Evolutionary conservation across 2,113 vertebrate genomes (phyloP).

Genomic region (Mungos mungo): DNA sequence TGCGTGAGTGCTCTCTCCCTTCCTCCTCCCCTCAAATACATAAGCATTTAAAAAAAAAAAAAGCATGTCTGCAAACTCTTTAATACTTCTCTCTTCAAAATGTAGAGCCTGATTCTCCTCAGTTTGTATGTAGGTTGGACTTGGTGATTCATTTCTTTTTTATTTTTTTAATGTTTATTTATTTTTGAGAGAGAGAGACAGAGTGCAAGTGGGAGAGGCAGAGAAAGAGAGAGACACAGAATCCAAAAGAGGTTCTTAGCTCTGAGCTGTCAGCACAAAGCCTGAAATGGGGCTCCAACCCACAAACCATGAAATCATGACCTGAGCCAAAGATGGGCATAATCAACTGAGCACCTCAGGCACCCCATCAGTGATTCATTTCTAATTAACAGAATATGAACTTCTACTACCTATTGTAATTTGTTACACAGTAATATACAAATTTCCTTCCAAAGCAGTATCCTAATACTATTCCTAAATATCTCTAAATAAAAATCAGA

Average conservation of each 20-base stretch:
- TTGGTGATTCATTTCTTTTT: neutral
- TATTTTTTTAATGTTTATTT: neutral
- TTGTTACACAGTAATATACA: neutral
- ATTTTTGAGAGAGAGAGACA: neutral
- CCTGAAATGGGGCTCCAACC: too few species aligned
- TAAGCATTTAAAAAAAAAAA: neutral
- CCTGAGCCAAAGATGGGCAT: too few species aligned
- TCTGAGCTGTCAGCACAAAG: too few species aligned
- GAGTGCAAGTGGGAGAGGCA: too few species aligned
- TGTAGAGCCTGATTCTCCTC: neutral
- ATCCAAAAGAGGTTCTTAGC: too few species aligned
- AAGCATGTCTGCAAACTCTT: neutral
- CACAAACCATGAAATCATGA: too few species aligned
- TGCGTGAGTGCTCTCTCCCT: too few species aligned
- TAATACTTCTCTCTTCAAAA: neutral
- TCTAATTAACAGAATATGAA: neutral
- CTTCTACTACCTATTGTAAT: neutral
- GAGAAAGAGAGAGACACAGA: too few species aligned
- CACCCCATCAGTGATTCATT: neutral
- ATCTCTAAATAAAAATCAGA: conserved; percentile 7
- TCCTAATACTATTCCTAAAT: neutral
- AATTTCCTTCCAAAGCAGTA: neutral
- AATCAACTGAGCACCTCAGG: neutral
- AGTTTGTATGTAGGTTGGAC: neutral
- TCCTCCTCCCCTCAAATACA: too few species aligned